Base-by-base conservation (phyloP, 2,888 invertebrate species). In the Sarcophaga subvicina region DNA sequence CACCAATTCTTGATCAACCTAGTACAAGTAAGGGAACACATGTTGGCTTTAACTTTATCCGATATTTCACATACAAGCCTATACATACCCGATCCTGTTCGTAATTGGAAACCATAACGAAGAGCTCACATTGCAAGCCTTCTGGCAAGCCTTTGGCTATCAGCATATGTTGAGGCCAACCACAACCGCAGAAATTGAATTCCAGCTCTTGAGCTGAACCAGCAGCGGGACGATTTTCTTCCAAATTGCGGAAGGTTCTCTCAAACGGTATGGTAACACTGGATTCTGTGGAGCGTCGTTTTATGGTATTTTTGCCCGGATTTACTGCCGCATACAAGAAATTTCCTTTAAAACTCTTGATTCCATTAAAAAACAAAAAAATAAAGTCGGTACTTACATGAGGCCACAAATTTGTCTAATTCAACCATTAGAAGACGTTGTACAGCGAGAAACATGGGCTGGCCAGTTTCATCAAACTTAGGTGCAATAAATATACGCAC, bases 151-250 rank as follows among this genome's bases (percentile, higher is more conserved):
- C 97, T 93, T 95, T 96, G 0, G 97, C 96, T 6, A 97, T 90
- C 10, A 97, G 94, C 96, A 97, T 95, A 92, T 97, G 97, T 81
- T 97, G 96, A 0, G 97, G 97, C 97, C 97, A 97, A 83, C 97
- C 97, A 91, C 98, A 98, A 86, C 97, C 97, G 94, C 98, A 98
- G 95, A 97, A 97, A 94, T 97, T 97, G 93, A 96, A 96, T 87
- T 94, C 94, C 0, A 94, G 94, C 0, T 94, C 93, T 0, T 93
- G 94, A 0, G 94, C 91, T n/a, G 94, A 93, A 64, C 95, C 95
- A 0, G 94, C 95, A 22, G 92, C 89, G 0, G 96, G 96, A 0
- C 96, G 94, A 79, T 93, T 94, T 1, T 91, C 90, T 89, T 96
- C 96, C 89, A 96, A 91, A 91, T 96, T 95, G 12, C 96, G 95